Conservation (phyloP, 2,797 vertebrate genomes). For the Delichon dasypus region DNA sequence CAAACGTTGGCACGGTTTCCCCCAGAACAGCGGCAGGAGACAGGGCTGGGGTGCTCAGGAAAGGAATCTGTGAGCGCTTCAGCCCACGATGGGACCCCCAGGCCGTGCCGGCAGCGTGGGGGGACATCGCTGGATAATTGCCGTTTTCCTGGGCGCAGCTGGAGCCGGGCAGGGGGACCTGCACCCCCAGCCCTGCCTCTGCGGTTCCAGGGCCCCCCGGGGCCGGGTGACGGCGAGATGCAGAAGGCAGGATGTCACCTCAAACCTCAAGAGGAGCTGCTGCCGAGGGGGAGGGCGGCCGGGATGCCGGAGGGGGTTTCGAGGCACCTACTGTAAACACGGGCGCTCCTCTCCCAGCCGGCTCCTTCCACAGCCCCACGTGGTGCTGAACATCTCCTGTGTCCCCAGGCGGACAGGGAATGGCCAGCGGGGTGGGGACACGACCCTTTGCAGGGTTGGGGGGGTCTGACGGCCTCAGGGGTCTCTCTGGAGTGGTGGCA, state of each 20-base stretch:
- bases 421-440: accelerated
- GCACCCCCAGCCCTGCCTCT: background rate
- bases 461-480: background rate
- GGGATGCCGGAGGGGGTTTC: background rate
- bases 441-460: accelerated
- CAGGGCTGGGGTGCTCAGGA: background rate
- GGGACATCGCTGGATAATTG: accelerated
- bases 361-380: background rate
- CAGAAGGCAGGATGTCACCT: conserved; percentile 60
- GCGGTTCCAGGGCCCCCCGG: conserved; percentile 31
- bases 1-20: background rate
- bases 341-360: background rate
- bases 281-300: background rate
- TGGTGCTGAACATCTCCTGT: accelerated
- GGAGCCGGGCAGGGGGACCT: background rate
- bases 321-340: background rate
- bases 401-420: background rate
- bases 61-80: background rate
- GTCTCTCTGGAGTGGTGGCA: background rate
- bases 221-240: background rate
- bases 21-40: background rate
- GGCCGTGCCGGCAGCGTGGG: accelerated
- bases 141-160: accelerated
- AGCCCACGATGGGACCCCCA: accelerated
- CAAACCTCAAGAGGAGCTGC: conserved; percentile 59